Evolutionary conservation across 1,140 invertebrate genomes (phyloP), one percentile per base, ranked within the genome.

Genomic region (Coptotermes formosanus): DNA sequence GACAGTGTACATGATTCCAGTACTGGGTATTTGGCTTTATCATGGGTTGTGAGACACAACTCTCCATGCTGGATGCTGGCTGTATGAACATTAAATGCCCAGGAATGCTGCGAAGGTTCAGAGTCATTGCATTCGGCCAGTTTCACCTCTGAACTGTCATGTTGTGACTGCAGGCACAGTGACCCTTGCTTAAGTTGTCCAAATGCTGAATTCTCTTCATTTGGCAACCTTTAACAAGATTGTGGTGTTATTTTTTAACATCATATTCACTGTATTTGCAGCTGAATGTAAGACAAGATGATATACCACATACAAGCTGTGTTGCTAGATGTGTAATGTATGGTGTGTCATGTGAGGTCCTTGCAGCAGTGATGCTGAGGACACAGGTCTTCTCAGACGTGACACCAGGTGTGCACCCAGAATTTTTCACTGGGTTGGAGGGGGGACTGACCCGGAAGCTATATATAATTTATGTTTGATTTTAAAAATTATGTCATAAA

Each of bases 131-230:
- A 86, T 8, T 43, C 43, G 0, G 82, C 38, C 86, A 83, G 45
- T 52, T 64, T 52, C 11, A 83, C 45, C 9, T 8, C 69, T 21
- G 48, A 81, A 25, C 52, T 48, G 14, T 52, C 82, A 6, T 59
- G 52, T 16, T 25, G 48, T 30, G 84, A 55, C 82, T 90, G 90
- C 25, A 91, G 83, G 87, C 91, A 91, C n/a, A 88, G 44, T 9
- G 88, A 87, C 21, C 88, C 89, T 87, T 91, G 91, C 38, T 88
- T 87, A 25, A 91, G 88, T 82, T 90, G 89, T 14, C 91, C 91
- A 87, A 88, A 90, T 21, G 89, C 90, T 45, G 90, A 75, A 82
- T 90, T 90, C 87, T 91, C 90, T 87, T 88, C 89, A 38, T 90
- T 89, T 12, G 90, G 89, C 32, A 88, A 64, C 81, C 88, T 87